Percentiles rank a stretch among this genome's conserved stretches.
phyloP scores from a whole-genome alignment of 2,797 vertebrate genomes.

The Coendou prehensilis region DNA sequence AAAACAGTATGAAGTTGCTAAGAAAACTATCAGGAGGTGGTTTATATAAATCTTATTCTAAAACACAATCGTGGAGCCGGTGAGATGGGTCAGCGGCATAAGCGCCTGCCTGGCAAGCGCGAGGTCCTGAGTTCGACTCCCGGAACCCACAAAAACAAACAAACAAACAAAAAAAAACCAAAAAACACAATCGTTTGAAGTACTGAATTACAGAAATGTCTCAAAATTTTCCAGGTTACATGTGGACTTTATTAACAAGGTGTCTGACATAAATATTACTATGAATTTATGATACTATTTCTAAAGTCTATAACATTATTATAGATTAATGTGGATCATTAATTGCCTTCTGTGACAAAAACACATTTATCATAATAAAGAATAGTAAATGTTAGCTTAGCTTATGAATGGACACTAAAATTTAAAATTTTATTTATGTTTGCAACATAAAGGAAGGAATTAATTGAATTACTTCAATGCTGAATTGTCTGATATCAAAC shows the following conservation, averaged over 20 bases:
- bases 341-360: neutral
- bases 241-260: constrained; percentile 9
- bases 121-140: too few species aligned
- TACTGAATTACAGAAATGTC: neutral
- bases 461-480: constrained; percentile 32
- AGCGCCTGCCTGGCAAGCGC: too few species aligned
- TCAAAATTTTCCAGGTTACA: neutral
- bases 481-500: constrained; percentile 50
- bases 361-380: neutral
- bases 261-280: neutral
- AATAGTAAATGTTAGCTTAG: neutral
- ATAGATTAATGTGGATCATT: neutral
- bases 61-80: neutral
- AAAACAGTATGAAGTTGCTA: neutral
- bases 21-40: neutral
- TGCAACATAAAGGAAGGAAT: constrained; percentile 27
- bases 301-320: neutral
- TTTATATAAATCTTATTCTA: constrained; percentile 34
- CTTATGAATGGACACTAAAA: constrained; percentile 42
- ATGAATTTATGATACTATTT: neutral
- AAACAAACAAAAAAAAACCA: too few species aligned
- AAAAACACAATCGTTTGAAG: neutral
- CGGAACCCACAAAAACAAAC: too few species aligned
- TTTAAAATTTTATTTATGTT: constrained; percentile 52
- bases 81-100: too few species aligned